Base-by-base conservation (phyloP, 2,888 invertebrate genomes). In the Strigamia maritima region DNA sequence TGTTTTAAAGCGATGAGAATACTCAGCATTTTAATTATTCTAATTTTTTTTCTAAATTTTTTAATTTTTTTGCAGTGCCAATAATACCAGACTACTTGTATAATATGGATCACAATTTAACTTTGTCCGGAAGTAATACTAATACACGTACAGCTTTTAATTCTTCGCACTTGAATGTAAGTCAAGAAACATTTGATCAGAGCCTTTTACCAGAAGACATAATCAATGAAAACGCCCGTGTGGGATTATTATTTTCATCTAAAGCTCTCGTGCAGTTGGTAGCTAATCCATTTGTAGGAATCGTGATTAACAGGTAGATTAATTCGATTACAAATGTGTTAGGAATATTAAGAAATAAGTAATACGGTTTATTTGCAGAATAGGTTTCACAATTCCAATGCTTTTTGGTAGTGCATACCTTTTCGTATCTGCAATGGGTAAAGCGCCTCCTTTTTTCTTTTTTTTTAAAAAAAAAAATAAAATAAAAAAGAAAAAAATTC, bases 231-330 rank as follows among this genome's bases (percentile, higher is more conserved):
- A 92, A 91, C 83, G 90, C 76, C 12, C 77, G 80, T 40, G 84
- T 86, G 8, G 87, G 87, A 0, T 84, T 86, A 82, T 82, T 87
- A 54, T 84, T 87, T 78, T 92, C 93, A 44, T 92, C 93, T 78
- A 93, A 94, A 87, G 93, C 94, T 26, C 87, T 94, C 80, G 91
- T 94, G 4, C 94, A 94, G 86, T 88, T 94, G 79, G 86, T 92
- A 80, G 89, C 91, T 83, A 94, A 94, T 85, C 93, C 93, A 1
- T 86, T 92, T 60, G 90, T 94, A 60, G 94, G 93, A 38, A 89
- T 89, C 81, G 85, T 92, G 75, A 91, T 91, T 2, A 89, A 84
- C 82, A 85, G 85, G 86, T 86, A 82, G 78, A 35, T 74, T 54
- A 54, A 54, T 2, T n/a, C 54, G n/a, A 54, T 54, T 54, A 54